Percentiles rank a stretch among this genome's conserved stretches.
phyloP scores from a whole-genome alignment of 2,113 vertebrate genomes.

The Catharus fuscescens region DNA sequence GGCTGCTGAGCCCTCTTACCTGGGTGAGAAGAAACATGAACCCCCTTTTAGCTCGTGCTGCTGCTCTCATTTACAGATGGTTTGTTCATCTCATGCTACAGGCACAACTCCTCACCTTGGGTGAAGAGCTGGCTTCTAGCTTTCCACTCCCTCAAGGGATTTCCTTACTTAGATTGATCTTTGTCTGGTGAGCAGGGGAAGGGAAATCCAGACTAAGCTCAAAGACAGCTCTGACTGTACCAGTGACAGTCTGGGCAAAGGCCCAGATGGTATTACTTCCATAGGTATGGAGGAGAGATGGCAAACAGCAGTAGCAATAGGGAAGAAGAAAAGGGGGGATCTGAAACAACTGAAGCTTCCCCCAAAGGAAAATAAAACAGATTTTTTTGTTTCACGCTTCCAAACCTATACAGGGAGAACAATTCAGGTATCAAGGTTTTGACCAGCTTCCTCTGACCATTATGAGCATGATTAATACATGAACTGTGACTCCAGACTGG shows the following conservation, averaged over 20 bases:
- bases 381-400: background rate
- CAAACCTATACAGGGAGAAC: background rate
- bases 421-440: background rate
- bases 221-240: background rate
- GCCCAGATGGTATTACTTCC: background rate
- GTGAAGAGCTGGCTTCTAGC: background rate
- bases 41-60: background rate
- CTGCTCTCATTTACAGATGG: background rate
- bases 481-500: constrained; percentile 27
- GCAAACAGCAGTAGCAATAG: background rate
- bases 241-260: background rate
- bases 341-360: background rate
- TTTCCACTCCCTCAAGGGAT: background rate
- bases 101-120: background rate
- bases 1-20: background rate
- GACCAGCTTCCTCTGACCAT: background rate
- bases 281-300: background rate
- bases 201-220: background rate
- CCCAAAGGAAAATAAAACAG: background rate
- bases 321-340: background rate
- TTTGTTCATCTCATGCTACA: background rate
- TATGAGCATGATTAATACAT: constrained; percentile 3
- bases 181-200: background rate
- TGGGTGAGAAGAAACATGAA: background rate
- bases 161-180: background rate